These are phyloP conservation scores for Tetranychus piercei DNA, from an alignment of 2,888 invertebrate species.

Conservation along the genomic window DNA sequence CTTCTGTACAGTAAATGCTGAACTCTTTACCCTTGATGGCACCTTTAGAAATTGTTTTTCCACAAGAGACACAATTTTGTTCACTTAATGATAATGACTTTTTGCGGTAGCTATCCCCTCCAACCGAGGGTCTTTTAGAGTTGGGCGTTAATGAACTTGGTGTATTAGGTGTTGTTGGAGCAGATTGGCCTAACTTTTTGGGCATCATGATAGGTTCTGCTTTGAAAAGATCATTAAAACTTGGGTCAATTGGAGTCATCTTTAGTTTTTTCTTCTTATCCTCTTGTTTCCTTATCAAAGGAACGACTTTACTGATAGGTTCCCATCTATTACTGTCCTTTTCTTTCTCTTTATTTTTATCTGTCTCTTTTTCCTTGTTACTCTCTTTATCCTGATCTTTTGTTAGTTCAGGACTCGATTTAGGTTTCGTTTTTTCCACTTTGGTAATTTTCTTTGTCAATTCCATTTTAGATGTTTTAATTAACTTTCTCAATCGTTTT, in stretches of 20 bases:
- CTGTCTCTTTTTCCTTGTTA: neutral
- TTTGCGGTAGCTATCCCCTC: neutral
- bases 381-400: neutral
- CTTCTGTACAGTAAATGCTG: slow-evolving; percentile 63
- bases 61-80: slow-evolving; percentile 13
- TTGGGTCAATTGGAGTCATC: slow-evolving; percentile 15
- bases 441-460: slow-evolving; percentile 15
- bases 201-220: slow-evolving; percentile 15
- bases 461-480: slow-evolving; percentile 19
- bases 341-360: neutral
- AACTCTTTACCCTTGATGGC: neutral
- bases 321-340: slow-evolving; percentile 4
- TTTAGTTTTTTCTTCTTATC: slow-evolving; percentile 18
- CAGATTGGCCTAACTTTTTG: neutral
- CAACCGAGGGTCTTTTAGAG: neutral
- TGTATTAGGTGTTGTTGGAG: slow-evolving; percentile 3
- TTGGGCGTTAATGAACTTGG: slow-evolving; percentile 9
- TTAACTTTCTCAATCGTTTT: slow-evolving; percentile 17
- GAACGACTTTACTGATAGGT: slow-evolving; percentile 18
- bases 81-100: neutral
- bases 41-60: slow-evolving; percentile 12
- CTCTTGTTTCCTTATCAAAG: slow-evolving; percentile 12
- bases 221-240: slow-evolving; percentile 20
- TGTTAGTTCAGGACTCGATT: neutral
- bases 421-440: neutral